A percentile compares a stretch with the other conserved stretches of the same genome.
Evolutionary conservation across 35 echinoderm and acorn worm genomes (phyloP).

Genomic region (Amphiura filiformis): DNA sequence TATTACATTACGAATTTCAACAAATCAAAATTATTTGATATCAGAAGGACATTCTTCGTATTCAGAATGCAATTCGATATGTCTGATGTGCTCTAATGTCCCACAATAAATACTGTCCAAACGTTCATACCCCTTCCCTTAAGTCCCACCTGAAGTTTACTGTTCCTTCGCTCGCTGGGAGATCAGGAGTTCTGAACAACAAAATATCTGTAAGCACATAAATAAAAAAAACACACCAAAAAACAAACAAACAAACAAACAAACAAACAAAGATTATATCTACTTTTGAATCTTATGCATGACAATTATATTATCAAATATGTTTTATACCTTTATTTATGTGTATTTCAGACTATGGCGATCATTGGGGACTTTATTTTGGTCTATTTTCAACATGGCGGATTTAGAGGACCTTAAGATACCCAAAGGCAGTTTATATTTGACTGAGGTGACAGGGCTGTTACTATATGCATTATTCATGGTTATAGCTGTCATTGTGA

Average conservation of each 20-base stretch:
- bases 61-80: no score
- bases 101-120: no score
- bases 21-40: no score
- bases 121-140: no score
- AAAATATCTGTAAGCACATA: neutral
- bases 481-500: neutral
- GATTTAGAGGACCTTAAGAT: neutral
- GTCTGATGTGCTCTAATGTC: no score
- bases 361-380: neutral
- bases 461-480: neutral
- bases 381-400: neutral
- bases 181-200: no score
- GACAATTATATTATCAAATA: neutral
- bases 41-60: no score
- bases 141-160: no score
- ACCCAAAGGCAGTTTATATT: neutral
- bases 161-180: no score
- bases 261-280: neutral
- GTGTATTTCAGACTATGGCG: neutral
- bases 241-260: no score
- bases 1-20: no score
- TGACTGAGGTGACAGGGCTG: neutral
- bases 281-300: neutral
- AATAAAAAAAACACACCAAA: no score
- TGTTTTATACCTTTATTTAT: neutral